Evolutionary conservation across 2,797 vertebrate genomes (phyloP).

Genomic region (Rhodeus uyekii): DNA sequence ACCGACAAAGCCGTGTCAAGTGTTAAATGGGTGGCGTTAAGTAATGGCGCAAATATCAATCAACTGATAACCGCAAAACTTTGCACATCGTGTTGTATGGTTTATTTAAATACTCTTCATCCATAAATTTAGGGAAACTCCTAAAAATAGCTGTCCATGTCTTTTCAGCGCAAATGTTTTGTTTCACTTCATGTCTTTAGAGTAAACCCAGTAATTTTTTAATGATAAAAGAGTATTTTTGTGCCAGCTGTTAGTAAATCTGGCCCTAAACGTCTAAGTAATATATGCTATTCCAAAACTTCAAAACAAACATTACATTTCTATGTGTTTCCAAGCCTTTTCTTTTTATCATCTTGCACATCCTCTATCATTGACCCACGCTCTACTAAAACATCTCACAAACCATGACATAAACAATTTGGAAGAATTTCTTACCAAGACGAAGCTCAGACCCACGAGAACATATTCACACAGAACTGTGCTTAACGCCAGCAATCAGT

Average conservation of each 20-base stretch:
- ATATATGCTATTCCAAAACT: too few species aligned
- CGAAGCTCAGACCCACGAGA: neutral
- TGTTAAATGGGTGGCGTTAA: too few species aligned
- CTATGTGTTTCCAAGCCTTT: neutral
- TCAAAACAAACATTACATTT: neutral
- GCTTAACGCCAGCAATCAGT: conserved; percentile 1
- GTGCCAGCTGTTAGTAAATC: neutral
- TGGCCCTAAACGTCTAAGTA: too few species aligned
- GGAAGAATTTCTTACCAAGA: neutral
- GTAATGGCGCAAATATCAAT: too few species aligned
- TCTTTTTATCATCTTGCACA: neutral
- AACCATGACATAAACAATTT: neutral
- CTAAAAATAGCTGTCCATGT: too few species aligned
- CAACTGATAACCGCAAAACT: too few species aligned
- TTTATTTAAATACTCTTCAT: too few species aligned
- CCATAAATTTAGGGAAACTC: too few species aligned
- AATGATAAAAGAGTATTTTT: neutral
- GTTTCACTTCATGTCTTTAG: too few species aligned
- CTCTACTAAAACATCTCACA: neutral
- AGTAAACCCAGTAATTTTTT: too few species aligned
- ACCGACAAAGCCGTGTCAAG: neutral
- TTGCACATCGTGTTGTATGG: too few species aligned
- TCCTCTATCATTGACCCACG: neutral
- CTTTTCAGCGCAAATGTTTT: too few species aligned
- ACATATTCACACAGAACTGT: conserved; percentile 2